Evolutionary conservation across 2,797 vertebrate genomes (phyloP), one percentile per base, ranked within the genome.

Genomic region (Adelosebastes latens): DNA sequence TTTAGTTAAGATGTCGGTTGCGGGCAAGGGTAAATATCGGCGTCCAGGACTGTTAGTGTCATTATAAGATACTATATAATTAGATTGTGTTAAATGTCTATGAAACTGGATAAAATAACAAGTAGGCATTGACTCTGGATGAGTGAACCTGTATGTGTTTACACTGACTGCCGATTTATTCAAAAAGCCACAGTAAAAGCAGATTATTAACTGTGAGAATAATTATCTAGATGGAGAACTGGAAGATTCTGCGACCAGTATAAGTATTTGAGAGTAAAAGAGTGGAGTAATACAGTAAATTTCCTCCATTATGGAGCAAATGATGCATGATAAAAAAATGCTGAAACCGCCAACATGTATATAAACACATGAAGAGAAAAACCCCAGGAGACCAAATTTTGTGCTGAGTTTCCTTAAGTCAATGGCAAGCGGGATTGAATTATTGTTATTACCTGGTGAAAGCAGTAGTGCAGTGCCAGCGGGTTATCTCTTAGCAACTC

Each of bases 391-490:
- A 71, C 65, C 24, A 27, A 2, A 58, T 68, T 42, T 69, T 55
- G 24, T 61, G 79, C 34, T 8, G 32, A 62, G 34, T 66, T 68
- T 29, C 65, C 65, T 20, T 24, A 59, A 69, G n/a, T 70, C 34
- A 3, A 27, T 5, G 12, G 4, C 29, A 61, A 72, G 60, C 18
- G 12, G 71, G 72, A 70, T 77, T 56, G 32, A 65, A 64, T 75
- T 49, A 65, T 73, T 58, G 52, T 77, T 34, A 65, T 83, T 75
- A 96, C 95, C 95, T 96, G 95, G 84, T 96, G 94, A 93, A 99
- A 99, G 96, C 98, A 99, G 93, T 98, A 99, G 73, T 96, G 96
- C 77, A 99, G 96, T 0, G 97, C 98, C 87, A 99, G 95, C 71
- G 98, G 97, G 24, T 98, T 99, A 94, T 99, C 97, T 56, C 97